phyloP scores from a whole-genome alignment of 30 jellyfish, hydroid and myxozoan genomes.

The Hydra vulgaris region DNA sequence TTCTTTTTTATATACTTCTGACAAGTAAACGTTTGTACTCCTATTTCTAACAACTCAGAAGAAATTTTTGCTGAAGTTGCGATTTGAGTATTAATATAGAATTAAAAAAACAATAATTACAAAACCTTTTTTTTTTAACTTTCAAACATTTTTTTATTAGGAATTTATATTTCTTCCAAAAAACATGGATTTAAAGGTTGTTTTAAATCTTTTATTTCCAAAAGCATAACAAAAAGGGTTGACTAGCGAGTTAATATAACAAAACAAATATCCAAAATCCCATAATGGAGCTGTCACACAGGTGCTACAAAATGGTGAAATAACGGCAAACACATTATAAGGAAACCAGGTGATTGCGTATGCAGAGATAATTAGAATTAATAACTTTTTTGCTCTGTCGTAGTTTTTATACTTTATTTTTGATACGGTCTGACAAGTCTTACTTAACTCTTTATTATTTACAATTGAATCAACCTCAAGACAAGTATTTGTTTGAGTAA shows the following conservation, averaged over 20 bases:
- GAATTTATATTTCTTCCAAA: not conserved
- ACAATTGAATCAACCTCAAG: not conserved
- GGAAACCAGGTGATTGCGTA: conserved; percentile 34
- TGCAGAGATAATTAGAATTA: conserved; percentile 12
- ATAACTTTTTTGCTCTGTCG: conserved; percentile 20
- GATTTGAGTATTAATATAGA: too few species aligned
- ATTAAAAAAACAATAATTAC: not conserved
- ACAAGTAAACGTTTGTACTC: too few species aligned
- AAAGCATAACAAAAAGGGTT: conserved; percentile 39
- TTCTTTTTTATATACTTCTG: too few species aligned
- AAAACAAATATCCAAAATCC: conserved; percentile 22
- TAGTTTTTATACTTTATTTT: not conserved
- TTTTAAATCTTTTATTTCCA: conserved; percentile 25
- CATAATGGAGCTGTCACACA: conserved; percentile 1
- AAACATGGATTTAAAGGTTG: conserved; percentile 4
- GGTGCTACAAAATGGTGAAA: conserved; percentile 17
- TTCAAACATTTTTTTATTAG: not conserved
- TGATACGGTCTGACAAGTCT: not conserved
- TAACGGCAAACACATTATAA: conserved; percentile 16
- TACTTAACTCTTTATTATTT: not conserved
- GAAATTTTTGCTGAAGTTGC: too few species aligned
- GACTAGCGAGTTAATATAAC: conserved; percentile 12
- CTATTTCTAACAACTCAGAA: too few species aligned
- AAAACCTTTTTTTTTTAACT: not conserved
- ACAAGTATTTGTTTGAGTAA: not conserved